Evolutionary conservation across 2,113 vertebrate species (phyloP), one percentile per base, ranked within the genome.

Genomic region (Motacilla alba): DNA sequence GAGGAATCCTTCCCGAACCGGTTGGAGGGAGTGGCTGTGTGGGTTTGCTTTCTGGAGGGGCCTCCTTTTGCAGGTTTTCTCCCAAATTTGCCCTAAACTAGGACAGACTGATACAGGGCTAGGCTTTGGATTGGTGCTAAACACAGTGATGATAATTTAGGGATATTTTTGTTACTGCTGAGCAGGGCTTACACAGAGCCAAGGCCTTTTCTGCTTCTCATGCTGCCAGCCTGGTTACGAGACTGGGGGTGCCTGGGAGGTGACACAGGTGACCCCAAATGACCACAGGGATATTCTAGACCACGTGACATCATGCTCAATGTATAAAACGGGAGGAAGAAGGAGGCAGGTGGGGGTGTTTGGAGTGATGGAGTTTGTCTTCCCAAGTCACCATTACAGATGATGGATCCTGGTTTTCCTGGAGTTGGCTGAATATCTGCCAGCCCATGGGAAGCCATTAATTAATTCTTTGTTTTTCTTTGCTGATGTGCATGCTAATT

Each of bases 241-340:
- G 7, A 1, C 20, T 30, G 50, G 30, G 1, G 0, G 6, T 47
- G 50, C 8, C 3, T 41, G 69, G 41, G 21, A 52, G 26, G 19
- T 9, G 13, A 17, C 7, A 76, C 44, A 59, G 62, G 37, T 7
- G 17, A 68, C 26, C 43, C 62, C 1, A 50, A 1, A 1, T 76
- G 62, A 18, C 37, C 72, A 44, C 2, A 44, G 22, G 72, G 62
- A 37, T 1, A 11, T 37, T 5, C 52, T 2, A 10, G 22, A 22
- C 11, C 0, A 0, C 4, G 27, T 15, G 44, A 15, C 9, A 35
- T 12, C 17, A 27, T 15, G 44, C 2, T 31, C 53, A 20, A 3
- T 31, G 6, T 31, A 10, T 31, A 8, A 52, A 77, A 5, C 6
- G 3, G 9, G 22, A 26, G 4, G 44, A 27, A 35, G 26, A 59